Evolutionary conservation across 2,113 vertebrate genomes (phyloP).

Genomic region (Raja brachyura): DNA sequence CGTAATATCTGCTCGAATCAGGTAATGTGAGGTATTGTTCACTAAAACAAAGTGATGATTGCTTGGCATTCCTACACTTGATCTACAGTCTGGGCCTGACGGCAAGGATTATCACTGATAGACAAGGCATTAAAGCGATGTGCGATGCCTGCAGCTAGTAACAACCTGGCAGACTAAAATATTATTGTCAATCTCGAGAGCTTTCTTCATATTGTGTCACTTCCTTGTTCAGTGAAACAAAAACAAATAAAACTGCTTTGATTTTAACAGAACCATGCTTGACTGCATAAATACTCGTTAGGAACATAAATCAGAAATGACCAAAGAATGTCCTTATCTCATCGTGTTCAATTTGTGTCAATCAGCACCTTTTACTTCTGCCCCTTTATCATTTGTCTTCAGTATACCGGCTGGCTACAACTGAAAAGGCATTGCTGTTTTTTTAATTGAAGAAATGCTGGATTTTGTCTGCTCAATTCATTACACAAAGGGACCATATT

Average conservation of each 20-base stretch:
- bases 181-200: slow-evolving; percentile 33
- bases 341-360: slow-evolving; percentile 26
- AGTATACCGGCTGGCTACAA: not conserved
- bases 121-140: slow-evolving; percentile 32
- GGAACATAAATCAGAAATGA: slow-evolving; percentile 10
- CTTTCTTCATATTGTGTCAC: slow-evolving; percentile 32
- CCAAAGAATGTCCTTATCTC: slow-evolving; percentile 34
- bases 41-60: slow-evolving; percentile 17
- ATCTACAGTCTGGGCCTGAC: slow-evolving; percentile 20
- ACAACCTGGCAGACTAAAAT: slow-evolving; percentile 22
- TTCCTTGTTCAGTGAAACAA: slow-evolving; percentile 34
- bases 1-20: not conserved
- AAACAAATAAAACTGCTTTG: slow-evolving; percentile 36
- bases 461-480: not conserved
- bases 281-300: slow-evolving; percentile 15
- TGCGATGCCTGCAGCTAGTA: slow-evolving; percentile 26
- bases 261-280: slow-evolving; percentile 12
- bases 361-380: slow-evolving; percentile 30
- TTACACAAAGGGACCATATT: not conserved
- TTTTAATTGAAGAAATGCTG: not conserved
- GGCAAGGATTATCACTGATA: slow-evolving; percentile 28
- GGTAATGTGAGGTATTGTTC: not conserved
- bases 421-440: not conserved
- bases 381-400: slow-evolving; percentile 16
- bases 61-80: slow-evolving; percentile 30